A percentile compares a stretch with the other conserved stretches of the same genome.
Evolutionary conservation across 2,113 vertebrate genomes (phyloP).

Genomic region (Sinocyclocheilus anophthalmus): DNA sequence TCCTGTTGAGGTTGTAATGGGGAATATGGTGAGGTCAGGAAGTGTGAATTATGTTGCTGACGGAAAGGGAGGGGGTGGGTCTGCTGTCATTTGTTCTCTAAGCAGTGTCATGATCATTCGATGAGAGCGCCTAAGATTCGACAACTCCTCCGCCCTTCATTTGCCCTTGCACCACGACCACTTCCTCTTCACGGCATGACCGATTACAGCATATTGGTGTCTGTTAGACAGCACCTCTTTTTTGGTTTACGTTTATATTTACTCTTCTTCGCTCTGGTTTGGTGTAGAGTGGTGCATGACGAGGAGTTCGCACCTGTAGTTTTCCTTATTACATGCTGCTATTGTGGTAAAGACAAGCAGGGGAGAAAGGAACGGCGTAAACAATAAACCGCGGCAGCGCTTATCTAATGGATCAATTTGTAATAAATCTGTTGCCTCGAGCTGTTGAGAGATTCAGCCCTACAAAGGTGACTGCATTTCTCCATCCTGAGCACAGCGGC

Average conservation of each 20-base stretch:
- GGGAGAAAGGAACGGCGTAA: constrained; percentile 43
- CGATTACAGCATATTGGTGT: constrained; percentile 47
- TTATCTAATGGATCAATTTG: constrained; percentile 83
- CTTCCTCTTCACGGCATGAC: constrained; percentile 57
- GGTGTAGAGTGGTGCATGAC: constrained; percentile 64
- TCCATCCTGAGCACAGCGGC: constrained; percentile 62
- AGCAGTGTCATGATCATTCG: too few relatives aligned
- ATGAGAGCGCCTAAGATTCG: constrained; percentile 50
- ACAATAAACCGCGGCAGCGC: constrained; percentile 72
- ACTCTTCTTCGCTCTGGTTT: not conserved
- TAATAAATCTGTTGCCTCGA: constrained; percentile 83
- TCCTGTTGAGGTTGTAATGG: constrained; percentile 66
- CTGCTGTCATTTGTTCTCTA: constrained; percentile 61
- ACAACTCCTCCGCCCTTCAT: constrained; percentile 66
- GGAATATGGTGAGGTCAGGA: constrained; percentile 44
- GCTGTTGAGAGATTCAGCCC: constrained; percentile 75
- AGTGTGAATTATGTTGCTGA: constrained; percentile 57
- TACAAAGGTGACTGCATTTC: constrained; percentile 76
- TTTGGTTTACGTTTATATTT: too few relatives aligned
- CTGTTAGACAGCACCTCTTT: constrained; percentile 65
- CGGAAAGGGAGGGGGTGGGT: constrained; percentile 63
- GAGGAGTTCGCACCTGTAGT: constrained; percentile 74
- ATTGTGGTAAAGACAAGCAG: constrained; percentile 49
- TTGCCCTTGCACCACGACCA: constrained; percentile 65
- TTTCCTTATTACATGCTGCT: constrained; percentile 72